phyloP scores from a whole-genome alignment of 1,140 invertebrate species.

The Globodera ellingtonae region DNA sequence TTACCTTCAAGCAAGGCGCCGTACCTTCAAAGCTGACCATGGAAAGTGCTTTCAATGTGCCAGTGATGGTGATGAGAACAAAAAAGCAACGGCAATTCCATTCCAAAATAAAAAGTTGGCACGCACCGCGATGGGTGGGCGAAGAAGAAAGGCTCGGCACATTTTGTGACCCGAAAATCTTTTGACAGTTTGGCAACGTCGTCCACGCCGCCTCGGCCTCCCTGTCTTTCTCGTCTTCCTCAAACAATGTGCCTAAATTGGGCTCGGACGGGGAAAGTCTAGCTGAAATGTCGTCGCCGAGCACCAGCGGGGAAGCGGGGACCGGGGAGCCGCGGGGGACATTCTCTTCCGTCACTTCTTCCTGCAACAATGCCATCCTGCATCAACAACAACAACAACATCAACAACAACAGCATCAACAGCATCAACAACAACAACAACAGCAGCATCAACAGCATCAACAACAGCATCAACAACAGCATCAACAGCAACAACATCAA shows the following conservation, averaged over 20 bases:
- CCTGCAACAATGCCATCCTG: background rate
- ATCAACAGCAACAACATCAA: too few species aligned
- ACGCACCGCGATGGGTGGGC: slow-evolving; percentile 17
- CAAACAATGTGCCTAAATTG: background rate
- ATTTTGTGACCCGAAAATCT: background rate
- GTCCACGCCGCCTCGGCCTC: slow-evolving; percentile 7
- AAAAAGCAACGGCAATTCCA: slow-evolving; percentile 13
- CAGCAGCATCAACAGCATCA: too few species aligned
- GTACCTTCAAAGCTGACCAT: background rate
- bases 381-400: too few species aligned
- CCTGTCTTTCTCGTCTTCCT: background rate
- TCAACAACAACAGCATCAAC: too few species aligned
- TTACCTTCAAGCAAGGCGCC: background rate
- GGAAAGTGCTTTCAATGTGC: slow-evolving; percentile 2
- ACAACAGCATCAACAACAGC: too few species aligned
- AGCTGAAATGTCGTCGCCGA: slow-evolving; percentile 63
- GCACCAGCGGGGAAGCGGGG: slow-evolving; percentile 52
- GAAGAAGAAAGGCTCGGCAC: background rate
- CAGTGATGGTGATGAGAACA: slow-evolving; percentile 9
- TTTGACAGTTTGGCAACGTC: slow-evolving; percentile 14
- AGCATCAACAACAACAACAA: too few species aligned
- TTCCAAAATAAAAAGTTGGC: slow-evolving; percentile 29
- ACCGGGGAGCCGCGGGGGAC: background rate
- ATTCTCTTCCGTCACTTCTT: background rate
- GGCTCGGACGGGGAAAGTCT: slow-evolving; percentile 67